Evolutionary conservation across 2,888 invertebrate genomes (phyloP), one percentile per base, ranked within the genome.

Genomic region (Lasioglossum oenotherae): DNA sequence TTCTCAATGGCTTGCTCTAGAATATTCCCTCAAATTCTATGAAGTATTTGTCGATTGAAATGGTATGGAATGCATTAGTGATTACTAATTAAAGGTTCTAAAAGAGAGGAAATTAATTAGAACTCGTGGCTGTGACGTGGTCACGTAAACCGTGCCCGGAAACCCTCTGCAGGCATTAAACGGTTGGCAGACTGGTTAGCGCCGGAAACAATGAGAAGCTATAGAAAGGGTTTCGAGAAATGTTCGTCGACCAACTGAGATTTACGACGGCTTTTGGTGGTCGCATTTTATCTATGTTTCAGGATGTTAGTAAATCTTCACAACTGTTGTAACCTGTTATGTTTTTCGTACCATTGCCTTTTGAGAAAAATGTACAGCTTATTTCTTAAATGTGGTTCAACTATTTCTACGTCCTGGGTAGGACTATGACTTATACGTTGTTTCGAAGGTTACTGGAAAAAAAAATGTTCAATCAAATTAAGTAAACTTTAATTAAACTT

Each of bases 151-250:
- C 81, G 75, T 67, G 27, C 74, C 46, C 79, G 87, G 81, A 86
- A 53, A 83, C 82, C 73, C 80, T 80, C 78, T 60, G 72, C 80
- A 74, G 75, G 87, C 78, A 83, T 87, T 87, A 87, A 86, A 82
- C 84, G 84, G 84, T 77, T 81, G 82, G 80, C 81, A 76, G 87
- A 80, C 78, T 78, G 79, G 87, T 86, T 87, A 78, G 79, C 84
- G 83, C 69, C 80, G 78, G 77, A 86, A 87, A 87, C 87, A 87
- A 87, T 87, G 83, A 86, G 87, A 81, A 79, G 79, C 81, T 81
- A 83, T 79, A 81, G 85, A 80, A 86, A 87, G 69, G 86, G 82
- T 82, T 86, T 46, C 73, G 82, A 81, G 87, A 87, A 86, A 83
- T 81, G 83, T 80, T 74, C 84, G 87, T 84, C 86, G 86, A 81